Conservation (phyloP, 2,797 vertebrate species). For the Oreochromis grahami region DNA sequence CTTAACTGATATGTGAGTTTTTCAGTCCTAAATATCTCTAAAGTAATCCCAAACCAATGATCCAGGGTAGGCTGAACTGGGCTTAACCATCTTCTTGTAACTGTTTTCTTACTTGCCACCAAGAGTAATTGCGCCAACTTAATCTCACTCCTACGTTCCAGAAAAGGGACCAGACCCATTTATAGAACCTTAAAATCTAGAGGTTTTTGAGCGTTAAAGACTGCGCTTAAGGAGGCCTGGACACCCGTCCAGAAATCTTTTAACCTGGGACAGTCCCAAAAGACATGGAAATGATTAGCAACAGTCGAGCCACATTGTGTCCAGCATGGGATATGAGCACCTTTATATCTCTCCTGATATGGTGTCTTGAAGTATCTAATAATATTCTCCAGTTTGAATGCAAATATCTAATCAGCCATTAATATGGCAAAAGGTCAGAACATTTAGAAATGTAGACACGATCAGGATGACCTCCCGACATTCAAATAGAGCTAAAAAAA, state of each 20-base stretch:
- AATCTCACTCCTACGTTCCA: rapidly evolving
- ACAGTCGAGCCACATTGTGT: too few relatives aligned
- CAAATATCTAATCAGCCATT: background rate
- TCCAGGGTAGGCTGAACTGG: background rate
- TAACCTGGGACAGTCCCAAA: background rate
- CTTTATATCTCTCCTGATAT: too few relatives aligned
- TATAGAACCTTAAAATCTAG: background rate
- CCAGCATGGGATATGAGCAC: too few relatives aligned
- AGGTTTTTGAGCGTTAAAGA: background rate
- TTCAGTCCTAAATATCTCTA: background rate
- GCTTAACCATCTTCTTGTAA: background rate
- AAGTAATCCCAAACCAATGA: background rate
- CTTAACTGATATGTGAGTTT: background rate
- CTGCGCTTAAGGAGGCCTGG: rapidly evolving
- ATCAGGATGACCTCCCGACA: background rate
- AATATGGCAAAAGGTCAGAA: background rate
- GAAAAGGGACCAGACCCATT: background rate
- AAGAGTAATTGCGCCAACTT: background rate
- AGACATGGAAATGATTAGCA: too few relatives aligned
- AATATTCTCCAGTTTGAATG: background rate
- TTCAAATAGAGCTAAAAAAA: background rate
- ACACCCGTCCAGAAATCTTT: background rate
- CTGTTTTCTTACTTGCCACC: background rate
- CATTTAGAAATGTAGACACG: background rate
- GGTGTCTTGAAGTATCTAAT: too few relatives aligned